These are phyloP conservation scores for Apodemus agrarius DNA, from an alignment of 2,797 vertebrate species.

Conservation along the genomic window DNA sequence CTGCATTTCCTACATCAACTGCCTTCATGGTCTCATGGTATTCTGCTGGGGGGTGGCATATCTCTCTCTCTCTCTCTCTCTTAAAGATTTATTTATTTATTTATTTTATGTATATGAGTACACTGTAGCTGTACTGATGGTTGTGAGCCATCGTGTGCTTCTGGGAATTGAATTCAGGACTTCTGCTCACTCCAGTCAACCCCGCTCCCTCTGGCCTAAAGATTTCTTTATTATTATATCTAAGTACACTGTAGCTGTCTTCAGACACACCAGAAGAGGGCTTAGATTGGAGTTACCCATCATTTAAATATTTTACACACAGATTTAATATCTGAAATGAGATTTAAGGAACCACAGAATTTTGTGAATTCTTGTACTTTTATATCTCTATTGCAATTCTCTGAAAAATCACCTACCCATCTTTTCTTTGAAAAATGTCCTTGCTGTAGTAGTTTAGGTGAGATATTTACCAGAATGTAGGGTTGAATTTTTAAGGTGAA, in stretches of 20 bases:
- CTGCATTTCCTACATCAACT: not conserved
- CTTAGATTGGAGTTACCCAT: conserved; percentile 57
- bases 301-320: conserved; percentile 71
- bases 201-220: too few species aligned
- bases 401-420: not conserved
- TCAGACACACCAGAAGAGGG: too few species aligned
- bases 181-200: too few species aligned
- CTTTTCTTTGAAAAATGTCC: conserved; percentile 25
- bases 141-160: too few species aligned
- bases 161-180: too few species aligned
- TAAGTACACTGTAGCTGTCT: too few species aligned
- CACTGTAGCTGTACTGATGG: too few species aligned
- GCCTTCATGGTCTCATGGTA: not conserved
- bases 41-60: not conserved
- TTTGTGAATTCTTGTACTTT: conserved; percentile 42
- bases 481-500: conserved; percentile 18
- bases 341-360: not conserved
- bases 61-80: too few species aligned
- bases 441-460: not conserved
- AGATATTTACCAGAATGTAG: not conserved
- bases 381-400: not conserved
- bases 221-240: too few species aligned
- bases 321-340: conserved; percentile 76
- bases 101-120: too few species aligned
- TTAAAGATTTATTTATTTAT: too few species aligned